phyloP scores from a whole-genome alignment of 2,113 vertebrate genomes.

The Lichenostomus cassidix region DNA sequence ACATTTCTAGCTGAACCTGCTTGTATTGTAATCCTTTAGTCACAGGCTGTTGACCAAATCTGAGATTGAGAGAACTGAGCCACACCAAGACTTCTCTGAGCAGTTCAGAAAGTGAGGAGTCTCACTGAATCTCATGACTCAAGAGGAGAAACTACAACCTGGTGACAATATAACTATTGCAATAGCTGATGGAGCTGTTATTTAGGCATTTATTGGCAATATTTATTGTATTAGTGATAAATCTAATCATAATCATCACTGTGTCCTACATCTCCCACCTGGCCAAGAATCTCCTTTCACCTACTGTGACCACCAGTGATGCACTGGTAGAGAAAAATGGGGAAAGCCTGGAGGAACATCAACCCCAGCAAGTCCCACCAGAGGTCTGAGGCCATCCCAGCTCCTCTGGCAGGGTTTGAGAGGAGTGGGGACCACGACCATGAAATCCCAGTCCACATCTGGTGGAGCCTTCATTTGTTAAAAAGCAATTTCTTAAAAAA shows the following conservation, averaged over 20 bases:
- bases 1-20: background rate
- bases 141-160: fast-evolving
- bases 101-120: background rate
- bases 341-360: background rate
- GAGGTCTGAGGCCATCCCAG: background rate
- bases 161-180: background rate
- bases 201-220: background rate
- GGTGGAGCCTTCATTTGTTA: background rate
- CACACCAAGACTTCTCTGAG: background rate
- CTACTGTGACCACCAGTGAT: fast-evolving
- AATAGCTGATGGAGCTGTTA: background rate
- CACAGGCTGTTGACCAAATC: background rate
- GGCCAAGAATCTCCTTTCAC: background rate
- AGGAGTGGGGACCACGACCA: background rate
- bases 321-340: background rate
- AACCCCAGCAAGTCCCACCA: background rate
- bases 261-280: background rate
- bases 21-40: background rate
- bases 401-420: background rate
- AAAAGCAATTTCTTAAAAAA: background rate
- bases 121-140: background rate
- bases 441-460: background rate
- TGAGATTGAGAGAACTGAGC: background rate
- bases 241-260: background rate
- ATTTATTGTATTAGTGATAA: background rate